Base-by-base conservation (phyloP, 2,797 vertebrate species). In the Anas capensis region DNA sequence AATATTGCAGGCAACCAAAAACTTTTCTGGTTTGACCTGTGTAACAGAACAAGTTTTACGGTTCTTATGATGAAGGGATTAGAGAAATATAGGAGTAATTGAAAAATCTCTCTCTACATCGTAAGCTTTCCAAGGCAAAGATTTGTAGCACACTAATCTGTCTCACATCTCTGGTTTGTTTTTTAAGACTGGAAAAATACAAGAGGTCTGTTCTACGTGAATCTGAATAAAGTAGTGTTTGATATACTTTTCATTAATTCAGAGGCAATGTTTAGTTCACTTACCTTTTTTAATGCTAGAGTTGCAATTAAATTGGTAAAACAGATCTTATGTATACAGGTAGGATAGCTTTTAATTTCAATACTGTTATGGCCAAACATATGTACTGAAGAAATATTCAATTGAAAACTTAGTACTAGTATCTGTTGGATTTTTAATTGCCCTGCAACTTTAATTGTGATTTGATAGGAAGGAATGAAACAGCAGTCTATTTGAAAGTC, bases 281-380 rank as follows among this genome's bases (percentile, higher is more conserved):
- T 70, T 53, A 60, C 42, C 11, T 78, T 81, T 80, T 69, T 56
- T n/a, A 81, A 0, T 56, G 19, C 31, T 27, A 38, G 80, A 88
- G 6, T 8, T 80, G 19, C 33, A 49, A 21, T 8, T 65, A 61
- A 73, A 58, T 44, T 34, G 36, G 11, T 86, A 21, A 60, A 82
- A 15, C 8, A 26, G 11, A 21, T 73, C 38, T 19, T 53, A 54
- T 68, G 38, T 44, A 48, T 27, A 60, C 14, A 49, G 0, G 27
- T 79, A 33, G 24, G 14, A 31, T 44, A 70, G 26, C 29, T 40
- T 79, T 68, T 68, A 18, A 44, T 90, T 83, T 78, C 44, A 60
- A 0, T 86, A 34, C 6, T 86, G 0, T 38, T 80, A 38, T 8
- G 8, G 2, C 8, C 6, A 15, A 62, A 11, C 2, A 2, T 34